Percentiles rank a stretch among this genome's conserved stretches.
Conservation (phyloP, 2,113 vertebrate species). For the Pycnonotus jocosus region DNA sequence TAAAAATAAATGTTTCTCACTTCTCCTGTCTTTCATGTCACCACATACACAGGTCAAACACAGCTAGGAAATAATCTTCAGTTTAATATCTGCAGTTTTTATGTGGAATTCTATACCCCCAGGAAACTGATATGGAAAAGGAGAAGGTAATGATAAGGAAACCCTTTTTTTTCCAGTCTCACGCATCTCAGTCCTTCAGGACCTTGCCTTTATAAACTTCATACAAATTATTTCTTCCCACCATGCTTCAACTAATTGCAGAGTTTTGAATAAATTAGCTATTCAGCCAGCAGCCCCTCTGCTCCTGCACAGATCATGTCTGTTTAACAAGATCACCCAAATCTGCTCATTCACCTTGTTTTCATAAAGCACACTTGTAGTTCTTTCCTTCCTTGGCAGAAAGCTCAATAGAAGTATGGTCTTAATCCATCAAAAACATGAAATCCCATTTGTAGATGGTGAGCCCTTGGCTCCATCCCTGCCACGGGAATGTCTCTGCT, state of each 20-base stretch:
- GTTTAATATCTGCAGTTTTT: not conserved
- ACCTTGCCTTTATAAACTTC: not conserved
- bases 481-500: not conserved
- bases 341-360: not conserved
- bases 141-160: not conserved
- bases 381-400: not conserved
- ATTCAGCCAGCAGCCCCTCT: not conserved
- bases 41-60: not conserved
- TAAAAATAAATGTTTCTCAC: not conserved
- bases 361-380: not conserved
- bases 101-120: not conserved
- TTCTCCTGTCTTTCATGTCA: not conserved
- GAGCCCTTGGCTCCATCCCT: not conserved
- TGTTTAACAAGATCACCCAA: not conserved
- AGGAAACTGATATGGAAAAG: not conserved
- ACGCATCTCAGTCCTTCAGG: not conserved
- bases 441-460: not conserved
- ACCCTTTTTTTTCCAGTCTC: not conserved
- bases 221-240: not conserved
- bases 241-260: not conserved
- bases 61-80: not conserved
- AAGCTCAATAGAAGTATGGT: not conserved
- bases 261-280: not conserved
- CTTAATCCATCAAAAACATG: not conserved
- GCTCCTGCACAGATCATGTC: not conserved